Evolutionary conservation across 1,140 invertebrate genomes (phyloP).

Genomic region (Philopotamus ludificatus): DNA sequence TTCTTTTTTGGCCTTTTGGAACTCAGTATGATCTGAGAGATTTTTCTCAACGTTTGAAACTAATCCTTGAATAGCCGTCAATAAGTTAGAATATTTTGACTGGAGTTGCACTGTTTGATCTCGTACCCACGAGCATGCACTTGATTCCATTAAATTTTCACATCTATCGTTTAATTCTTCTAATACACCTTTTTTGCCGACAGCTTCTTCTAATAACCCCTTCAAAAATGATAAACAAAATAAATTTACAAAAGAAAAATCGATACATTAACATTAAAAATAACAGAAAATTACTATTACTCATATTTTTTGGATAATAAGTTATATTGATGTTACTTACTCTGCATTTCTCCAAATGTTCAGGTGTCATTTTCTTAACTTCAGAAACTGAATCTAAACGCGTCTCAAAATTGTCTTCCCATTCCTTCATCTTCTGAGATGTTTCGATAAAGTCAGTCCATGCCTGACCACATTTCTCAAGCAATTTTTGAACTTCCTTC

Average conservation of each 20-base stretch:
- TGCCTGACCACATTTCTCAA: conserved; percentile 77
- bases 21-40: conserved; percentile 85
- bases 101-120: conserved; percentile 84
- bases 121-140: conserved; percentile 76
- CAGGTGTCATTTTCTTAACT: conserved; percentile 76
- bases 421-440: conserved; percentile 73
- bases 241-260: too few species aligned
- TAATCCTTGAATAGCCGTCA: conserved; percentile 75
- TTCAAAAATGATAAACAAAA: conserved; percentile 43
- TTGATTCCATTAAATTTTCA: conserved; percentile 82
- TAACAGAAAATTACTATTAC: background rate
- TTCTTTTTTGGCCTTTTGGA: conserved; percentile 79
- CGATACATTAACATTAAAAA: conserved; percentile 12
- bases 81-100: conserved; percentile 71
- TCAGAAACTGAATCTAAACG: conserved; percentile 66
- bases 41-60: conserved; percentile 85
- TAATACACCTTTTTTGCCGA: conserved; percentile 71
- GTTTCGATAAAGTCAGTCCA: conserved; percentile 85
- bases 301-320: background rate
- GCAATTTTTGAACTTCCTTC: conserved; percentile 72
- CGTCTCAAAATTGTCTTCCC: conserved; percentile 73
- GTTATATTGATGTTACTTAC: conserved; percentile 58
- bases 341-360: conserved; percentile 76
- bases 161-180: conserved; percentile 85
- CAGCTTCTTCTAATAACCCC: conserved; percentile 73